Evolutionary conservation across 2,113 vertebrate genomes (phyloP).

Genomic region (Salvator merianae): DNA sequence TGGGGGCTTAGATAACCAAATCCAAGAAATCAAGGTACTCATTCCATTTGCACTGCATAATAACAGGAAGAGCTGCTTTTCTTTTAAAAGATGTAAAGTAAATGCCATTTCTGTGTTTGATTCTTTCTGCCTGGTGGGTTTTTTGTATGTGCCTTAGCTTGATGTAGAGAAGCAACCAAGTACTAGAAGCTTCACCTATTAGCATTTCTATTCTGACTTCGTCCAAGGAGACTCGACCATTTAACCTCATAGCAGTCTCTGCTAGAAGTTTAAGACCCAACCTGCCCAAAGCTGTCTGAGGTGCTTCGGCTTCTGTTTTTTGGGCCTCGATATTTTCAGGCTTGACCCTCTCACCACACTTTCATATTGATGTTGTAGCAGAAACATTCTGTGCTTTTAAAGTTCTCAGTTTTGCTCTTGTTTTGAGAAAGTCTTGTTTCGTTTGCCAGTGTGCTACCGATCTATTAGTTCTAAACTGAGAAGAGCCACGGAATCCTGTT

Average conservation of each 20-base stretch:
- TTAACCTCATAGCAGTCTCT: background rate
- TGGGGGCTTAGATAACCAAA: constrained; percentile 95
- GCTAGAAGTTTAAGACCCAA: too few relatives aligned
- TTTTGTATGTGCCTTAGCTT: background rate
- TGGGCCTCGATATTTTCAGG: background rate
- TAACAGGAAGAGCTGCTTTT: background rate
- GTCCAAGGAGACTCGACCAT: background rate
- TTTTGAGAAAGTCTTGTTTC: background rate
- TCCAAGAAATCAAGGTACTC: constrained; percentile 96
- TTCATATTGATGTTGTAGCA: too few relatives aligned
- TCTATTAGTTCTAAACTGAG: background rate
- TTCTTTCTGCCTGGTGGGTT: background rate
- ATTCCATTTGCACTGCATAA: background rate
- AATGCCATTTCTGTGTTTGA: background rate
- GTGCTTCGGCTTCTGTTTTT: background rate
- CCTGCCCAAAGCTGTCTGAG: background rate
- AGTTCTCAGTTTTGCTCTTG: background rate
- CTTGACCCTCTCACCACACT: background rate
- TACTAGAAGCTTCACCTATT: background rate
- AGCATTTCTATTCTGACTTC: background rate
- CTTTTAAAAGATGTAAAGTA: background rate
- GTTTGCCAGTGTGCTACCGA: background rate
- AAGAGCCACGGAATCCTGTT: background rate
- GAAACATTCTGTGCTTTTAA: background rate
- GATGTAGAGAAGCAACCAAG: background rate